phyloP scores from a whole-genome alignment of 2,113 vertebrate species.

The Hydrochoerus hydrochaeris region DNA sequence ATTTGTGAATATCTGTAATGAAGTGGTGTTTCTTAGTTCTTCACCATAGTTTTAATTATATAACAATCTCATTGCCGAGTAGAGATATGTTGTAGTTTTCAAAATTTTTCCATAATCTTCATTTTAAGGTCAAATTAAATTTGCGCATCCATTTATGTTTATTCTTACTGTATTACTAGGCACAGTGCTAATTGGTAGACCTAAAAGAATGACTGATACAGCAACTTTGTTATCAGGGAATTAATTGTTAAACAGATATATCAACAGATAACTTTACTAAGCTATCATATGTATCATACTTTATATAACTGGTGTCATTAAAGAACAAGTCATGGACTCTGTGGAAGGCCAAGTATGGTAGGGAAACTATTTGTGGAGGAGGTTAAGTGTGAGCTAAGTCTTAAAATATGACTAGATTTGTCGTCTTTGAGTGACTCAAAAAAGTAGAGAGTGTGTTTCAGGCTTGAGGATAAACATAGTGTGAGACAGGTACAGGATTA shows the following conservation, averaged over 20 bases:
- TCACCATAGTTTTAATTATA: neutral
- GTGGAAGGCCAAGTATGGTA: neutral
- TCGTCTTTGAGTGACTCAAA: neutral
- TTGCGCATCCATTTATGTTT: neutral
- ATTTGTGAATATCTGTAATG: neutral
- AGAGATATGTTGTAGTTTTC: neutral
- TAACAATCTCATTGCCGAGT: neutral
- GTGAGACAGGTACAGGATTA: neutral
- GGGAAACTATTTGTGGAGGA: neutral
- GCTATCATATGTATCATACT: neutral
- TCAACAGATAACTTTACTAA: neutral
- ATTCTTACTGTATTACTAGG: neutral
- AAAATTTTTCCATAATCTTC: neutral
- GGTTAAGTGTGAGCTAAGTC: neutral
- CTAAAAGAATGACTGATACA: neutral
- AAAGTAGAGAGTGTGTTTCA: conserved; percentile 18
- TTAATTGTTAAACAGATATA: neutral
- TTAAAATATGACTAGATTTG: conserved; percentile 30
- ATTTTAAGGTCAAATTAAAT: neutral
- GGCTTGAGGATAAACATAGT: neutral
- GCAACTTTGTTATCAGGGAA: neutral
- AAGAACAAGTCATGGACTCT: neutral
- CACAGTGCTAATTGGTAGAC: neutral
- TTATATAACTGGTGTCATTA: neutral
- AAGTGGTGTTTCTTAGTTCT: neutral